Conservation (phyloP, 2,113 vertebrate species). For the Bettongia penicillata region DNA sequence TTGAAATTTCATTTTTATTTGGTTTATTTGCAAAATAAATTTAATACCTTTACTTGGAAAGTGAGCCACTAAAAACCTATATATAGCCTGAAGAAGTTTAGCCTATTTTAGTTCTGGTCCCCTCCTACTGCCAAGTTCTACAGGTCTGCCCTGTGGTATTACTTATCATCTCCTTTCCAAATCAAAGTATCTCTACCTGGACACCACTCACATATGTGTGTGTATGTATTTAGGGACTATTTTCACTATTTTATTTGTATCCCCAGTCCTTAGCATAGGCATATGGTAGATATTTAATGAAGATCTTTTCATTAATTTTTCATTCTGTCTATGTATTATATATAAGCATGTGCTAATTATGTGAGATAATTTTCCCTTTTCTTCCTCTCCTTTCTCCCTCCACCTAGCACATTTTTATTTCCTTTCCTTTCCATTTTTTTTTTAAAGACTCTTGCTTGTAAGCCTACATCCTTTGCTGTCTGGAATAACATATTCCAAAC, state of each 20-base stretch:
- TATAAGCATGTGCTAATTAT: background rate
- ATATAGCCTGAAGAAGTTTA: no score
- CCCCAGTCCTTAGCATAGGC: background rate
- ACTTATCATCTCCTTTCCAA: background rate
- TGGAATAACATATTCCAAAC: background rate
- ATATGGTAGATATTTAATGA: background rate
- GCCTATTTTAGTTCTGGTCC: no score
- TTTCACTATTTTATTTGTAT: background rate
- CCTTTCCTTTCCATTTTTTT: background rate
- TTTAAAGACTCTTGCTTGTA: background rate
- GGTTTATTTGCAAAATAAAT: no score
- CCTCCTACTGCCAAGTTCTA: no score
- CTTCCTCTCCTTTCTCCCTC: background rate
- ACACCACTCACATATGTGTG: background rate
- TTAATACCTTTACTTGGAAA: no score
- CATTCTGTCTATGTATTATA: background rate
- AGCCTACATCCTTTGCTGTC: background rate
- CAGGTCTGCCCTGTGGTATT: background rate
- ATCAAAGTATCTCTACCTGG: background rate
- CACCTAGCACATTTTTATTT: background rate
- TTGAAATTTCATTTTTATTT: no score
- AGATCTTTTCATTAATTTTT: background rate
- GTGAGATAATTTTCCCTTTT: background rate
- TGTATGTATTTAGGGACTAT: background rate
- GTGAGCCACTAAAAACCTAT: no score